These are phyloP conservation scores for Dipodomys stephensi DNA, from an alignment of 2,113 vertebrate species.

Conservation along the genomic window DNA sequence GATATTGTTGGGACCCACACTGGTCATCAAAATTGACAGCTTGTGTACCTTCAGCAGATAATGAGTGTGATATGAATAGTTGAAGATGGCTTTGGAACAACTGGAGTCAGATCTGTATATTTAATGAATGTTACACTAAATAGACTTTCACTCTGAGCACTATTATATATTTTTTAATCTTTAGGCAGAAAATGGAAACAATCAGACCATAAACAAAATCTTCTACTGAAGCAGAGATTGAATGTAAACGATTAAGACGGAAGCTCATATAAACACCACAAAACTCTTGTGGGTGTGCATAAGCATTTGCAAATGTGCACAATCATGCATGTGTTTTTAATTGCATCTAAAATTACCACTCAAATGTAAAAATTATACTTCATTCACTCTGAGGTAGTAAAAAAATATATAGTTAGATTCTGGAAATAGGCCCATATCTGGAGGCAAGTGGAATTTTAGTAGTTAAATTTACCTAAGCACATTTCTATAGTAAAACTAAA, in stretches of 20 bases:
- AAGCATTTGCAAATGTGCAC: background rate
- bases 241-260: background rate
- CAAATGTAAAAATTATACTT: background rate
- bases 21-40: background rate
- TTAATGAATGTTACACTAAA: background rate
- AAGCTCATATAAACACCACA: background rate
- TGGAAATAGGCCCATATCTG: background rate
- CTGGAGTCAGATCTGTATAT: background rate
- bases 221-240: accelerated
- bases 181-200: background rate
- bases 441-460: background rate
- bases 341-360: background rate
- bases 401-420: background rate
- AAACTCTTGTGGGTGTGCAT: background rate
- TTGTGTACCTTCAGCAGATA: background rate
- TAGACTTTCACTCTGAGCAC: background rate
- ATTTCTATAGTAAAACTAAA: background rate
- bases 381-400: background rate
- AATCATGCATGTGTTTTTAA: background rate
- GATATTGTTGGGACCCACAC: background rate
- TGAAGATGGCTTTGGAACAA: background rate
- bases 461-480: background rate
- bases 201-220: background rate
- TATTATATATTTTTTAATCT: background rate
- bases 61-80: background rate